Evolutionary conservation across 64 coral and sea anemone species (phyloP), one percentile per base, ranked within the genome.

Genomic region (Pachyseris speciosa): DNA sequence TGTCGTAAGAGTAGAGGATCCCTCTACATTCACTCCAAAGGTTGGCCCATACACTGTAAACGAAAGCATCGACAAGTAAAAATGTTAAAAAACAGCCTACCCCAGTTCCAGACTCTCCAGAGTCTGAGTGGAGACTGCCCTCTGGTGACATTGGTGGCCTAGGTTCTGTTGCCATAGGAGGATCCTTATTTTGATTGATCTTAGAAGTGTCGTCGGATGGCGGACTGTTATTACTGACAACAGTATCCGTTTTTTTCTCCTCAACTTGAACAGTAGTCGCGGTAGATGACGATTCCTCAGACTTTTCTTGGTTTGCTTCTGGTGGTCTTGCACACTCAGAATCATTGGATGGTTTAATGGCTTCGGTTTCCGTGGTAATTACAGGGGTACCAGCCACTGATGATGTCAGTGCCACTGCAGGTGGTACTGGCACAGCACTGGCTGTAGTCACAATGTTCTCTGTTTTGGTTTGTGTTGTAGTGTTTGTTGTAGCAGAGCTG

Each of bases 21-120:
- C n/a, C n/a, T n/a, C n/a, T n/a, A n/a, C n/a, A n/a, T n/a, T n/a
- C n/a, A n/a, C n/a, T n/a, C n/a, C n/a, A n/a, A n/a, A n/a, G n/a
- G n/a, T n/a, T n/a, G n/a, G n/a, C n/a, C n/a, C n/a, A n/a, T n/a
- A n/a, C n/a, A n/a, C n/a, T n/a, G n/a, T n/a, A 1, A 58, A 9
- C 52, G 61, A 65, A 8, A 65, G 28, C 26, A 9, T 0, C 8
- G 61, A 26, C 0, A 26, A 65, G 25, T 65, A 28, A 25, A 65
- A 26, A 33, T 65, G 10, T 65, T 22, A 19, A 16, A 2, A 69
- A 37, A 0, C 5, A 37, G 7, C 77, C 63, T 53, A 81, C 77
- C 77, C 77, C 77, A 40, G 77, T 81, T 63, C 20, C 51, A 8
- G 77, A 81, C 39, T 57, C 77, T 3, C 77, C 77, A 22, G 77